Base-by-base conservation (phyloP, 2,113 vertebrate species). In the Cacatua alba region DNA sequence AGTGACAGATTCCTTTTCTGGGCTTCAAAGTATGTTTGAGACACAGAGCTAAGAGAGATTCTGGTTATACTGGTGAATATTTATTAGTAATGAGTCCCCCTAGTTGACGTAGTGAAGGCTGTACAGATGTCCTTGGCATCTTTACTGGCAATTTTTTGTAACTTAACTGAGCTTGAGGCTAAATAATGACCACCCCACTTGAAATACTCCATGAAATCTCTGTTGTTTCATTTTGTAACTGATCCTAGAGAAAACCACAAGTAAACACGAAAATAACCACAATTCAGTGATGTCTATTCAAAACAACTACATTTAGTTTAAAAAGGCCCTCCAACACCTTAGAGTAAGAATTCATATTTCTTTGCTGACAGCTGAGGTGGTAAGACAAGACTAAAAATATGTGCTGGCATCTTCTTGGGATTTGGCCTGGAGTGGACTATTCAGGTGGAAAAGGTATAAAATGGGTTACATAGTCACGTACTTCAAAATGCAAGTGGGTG, bases 391-490 rank as follows among this genome's bases (percentile, higher is more conserved):
- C 25, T 82, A 26, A 94, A 87, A 82, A 25, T 65, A 72, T 33
- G 14, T 51, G 39, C 39, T 92, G 70, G 17, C 59, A 44, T 49
- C 35, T 71, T 51, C 29, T 49, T 82, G 65, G 35, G 55, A 62
- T 89, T 91, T 91, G 77, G 39, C 77, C 62, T 1, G 12, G 57
- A 88, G 72, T 60, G 60, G n/a, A 59, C 28, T 52, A 4, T 60
- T 94, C 72, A 83, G 52, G 55, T 93, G 62, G 41, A 92, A 33
- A 41, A 87, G 90, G 18, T 49, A n/a, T 93, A 77, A 93, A 86
- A 75, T 81, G 72, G 64, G 39, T 92, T 72, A 53, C 35, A n/a
- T 26, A 62, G 72, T 82, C 53, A 77, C 1, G 1, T 72, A 35
- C 31, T 76, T 91, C 48, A 62, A 65, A 59, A 57, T 71, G 67